A percentile compares a stretch with the other conserved stretches of the same genome.
phyloP scores from a whole-genome alignment of 2,888 invertebrate genomes.

The Eupithecia pulchellata region DNA sequence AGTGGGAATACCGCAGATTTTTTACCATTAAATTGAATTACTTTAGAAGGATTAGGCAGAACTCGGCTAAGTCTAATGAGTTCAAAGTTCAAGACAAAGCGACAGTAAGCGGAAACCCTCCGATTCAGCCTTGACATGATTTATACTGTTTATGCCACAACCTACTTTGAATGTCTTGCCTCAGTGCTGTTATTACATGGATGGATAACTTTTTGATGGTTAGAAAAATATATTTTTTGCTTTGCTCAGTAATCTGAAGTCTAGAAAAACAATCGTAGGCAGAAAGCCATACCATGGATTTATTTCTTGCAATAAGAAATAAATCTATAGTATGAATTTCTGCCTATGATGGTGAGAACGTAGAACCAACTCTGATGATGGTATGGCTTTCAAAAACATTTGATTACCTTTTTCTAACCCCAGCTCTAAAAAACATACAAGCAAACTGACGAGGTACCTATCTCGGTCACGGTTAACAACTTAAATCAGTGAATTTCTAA shows the following conservation, averaged over 20 bases:
- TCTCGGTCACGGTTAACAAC: neutral
- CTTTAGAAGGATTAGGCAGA: neutral
- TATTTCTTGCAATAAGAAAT: no score
- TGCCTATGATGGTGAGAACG: neutral
- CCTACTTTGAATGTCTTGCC: constrained; percentile 25
- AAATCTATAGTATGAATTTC: neutral
- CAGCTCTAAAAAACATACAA: no score
- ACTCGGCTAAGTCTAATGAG: constrained; percentile 14
- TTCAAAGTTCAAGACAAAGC: constrained; percentile 25
- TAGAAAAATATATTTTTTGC: neutral
- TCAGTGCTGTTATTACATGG: constrained; percentile 22
- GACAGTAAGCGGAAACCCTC: constrained; percentile 23
- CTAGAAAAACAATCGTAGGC: neutral
- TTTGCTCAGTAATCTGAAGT: neutral
- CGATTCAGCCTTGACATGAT: constrained; percentile 29
- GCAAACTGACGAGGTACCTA: no score
- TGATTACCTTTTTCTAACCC: no score
- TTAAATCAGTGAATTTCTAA: neutral
- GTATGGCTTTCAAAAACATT: no score
- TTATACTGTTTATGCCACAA: constrained; percentile 25
- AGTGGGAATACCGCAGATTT: neutral
- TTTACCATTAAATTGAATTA: neutral
- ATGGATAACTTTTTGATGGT: neutral
- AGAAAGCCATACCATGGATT: no score
- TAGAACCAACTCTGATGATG: no score